Percentiles rank a stretch among this genome's conserved stretches.
Conservation (phyloP, 1,140 invertebrate species). For the Sitodiplosis mosellana region DNA sequence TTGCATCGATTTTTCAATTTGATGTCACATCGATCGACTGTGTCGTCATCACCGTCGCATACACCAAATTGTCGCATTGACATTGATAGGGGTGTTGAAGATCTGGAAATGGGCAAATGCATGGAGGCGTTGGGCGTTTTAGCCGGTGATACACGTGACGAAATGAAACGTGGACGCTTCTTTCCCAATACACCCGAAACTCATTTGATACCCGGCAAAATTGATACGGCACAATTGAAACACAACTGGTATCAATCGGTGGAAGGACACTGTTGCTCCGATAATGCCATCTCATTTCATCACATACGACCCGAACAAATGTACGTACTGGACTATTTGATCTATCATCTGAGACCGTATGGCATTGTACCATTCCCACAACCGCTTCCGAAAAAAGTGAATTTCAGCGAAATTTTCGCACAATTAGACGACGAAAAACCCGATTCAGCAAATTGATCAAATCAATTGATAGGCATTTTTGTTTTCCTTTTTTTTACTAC, state of each 20-base stretch:
- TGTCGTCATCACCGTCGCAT: conserved; percentile 43
- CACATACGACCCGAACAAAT: conserved; percentile 67
- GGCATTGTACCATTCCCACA: conserved; percentile 29
- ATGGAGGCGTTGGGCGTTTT: conserved; percentile 67
- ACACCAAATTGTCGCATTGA: conserved; percentile 32
- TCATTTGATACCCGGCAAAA: conserved; percentile 58
- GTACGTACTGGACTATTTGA: conserved; percentile 74
- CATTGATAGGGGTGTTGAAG: conserved; percentile 56
- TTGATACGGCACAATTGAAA: conserved; percentile 52
- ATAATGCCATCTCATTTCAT: conserved; percentile 75
- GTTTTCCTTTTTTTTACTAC: too few species aligned
- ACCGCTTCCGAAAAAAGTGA: background rate
- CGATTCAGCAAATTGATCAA: too few species aligned
- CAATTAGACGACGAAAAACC: too few species aligned
- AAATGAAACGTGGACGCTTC: conserved; percentile 66
- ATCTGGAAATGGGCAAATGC: conserved; percentile 82
- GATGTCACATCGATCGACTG: conserved; percentile 49
- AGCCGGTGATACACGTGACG: conserved; percentile 73
- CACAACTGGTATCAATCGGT: conserved; percentile 30
- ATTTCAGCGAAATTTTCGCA: too few species aligned
- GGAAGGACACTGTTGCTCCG: conserved; percentile 69
- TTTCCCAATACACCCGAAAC: conserved; percentile 77
- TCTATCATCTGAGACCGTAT: conserved; percentile 69
- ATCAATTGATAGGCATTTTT: too few species aligned
- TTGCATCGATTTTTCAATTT: conserved; percentile 46